These are phyloP conservation scores for Pelusios castaneus DNA, from an alignment of 2,113 vertebrate genomes.

Conservation along the genomic window DNA sequence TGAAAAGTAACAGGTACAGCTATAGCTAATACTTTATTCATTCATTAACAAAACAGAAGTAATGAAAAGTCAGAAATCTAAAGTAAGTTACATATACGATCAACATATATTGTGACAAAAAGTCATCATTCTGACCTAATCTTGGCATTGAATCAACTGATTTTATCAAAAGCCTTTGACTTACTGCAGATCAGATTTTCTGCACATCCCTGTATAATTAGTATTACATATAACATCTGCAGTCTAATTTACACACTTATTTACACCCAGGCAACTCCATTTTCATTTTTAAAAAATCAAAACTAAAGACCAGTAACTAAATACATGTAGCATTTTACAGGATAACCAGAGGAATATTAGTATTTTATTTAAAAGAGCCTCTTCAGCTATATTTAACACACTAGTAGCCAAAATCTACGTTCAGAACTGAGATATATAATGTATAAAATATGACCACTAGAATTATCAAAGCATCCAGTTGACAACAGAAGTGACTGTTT, in stretches of 20 bases:
- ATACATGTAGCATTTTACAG: not conserved
- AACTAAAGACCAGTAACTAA: not conserved
- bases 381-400: not conserved
- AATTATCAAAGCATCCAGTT: not conserved
- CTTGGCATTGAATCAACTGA: not conserved
- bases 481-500: not conserved
- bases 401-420: not conserved
- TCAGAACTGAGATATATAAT: constrained; percentile 4
- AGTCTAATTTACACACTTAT: not conserved
- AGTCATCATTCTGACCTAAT: too few relatives aligned
- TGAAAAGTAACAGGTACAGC: not conserved
- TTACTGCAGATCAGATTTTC: not conserved
- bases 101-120: too few relatives aligned
- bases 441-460: not conserved
- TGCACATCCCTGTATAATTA: not conserved
- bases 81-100: not conserved
- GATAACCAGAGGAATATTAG: not conserved
- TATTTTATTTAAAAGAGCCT: not conserved
- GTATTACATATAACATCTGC: not conserved
- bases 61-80: not conserved
- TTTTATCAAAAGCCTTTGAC: not conserved
- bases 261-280: not conserved
- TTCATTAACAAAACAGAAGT: not conserved
- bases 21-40: not conserved
- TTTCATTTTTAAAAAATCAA: not conserved